phyloP scores from a whole-genome alignment of 2,888 invertebrate genomes.

The Nymphalis c-album region DNA sequence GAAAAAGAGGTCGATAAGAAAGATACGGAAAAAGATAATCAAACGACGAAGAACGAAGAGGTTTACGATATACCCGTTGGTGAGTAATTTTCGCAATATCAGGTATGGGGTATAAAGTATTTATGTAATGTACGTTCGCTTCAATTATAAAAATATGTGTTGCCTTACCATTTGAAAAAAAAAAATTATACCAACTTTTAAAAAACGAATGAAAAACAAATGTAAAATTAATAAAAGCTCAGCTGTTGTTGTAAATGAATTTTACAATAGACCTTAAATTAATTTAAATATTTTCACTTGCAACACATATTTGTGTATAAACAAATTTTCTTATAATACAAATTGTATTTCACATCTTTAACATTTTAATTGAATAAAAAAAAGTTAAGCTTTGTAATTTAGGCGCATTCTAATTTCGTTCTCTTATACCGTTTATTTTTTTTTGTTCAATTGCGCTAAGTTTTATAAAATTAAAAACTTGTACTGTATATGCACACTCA shows the following conservation, averaged over 20 bases:
- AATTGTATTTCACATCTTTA: conserved; percentile 9
- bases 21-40: conserved; percentile 54
- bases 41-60: conserved; percentile 62
- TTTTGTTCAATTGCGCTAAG: not conserved
- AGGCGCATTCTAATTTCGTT: too few relatives aligned
- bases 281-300: not conserved
- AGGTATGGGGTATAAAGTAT: conserved; percentile 2
- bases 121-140: conserved; percentile 1
- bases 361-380: not conserved
- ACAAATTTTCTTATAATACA: conserved; percentile 6
- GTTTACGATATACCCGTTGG: conserved; percentile 77
- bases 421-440: not conserved
- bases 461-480: conserved; percentile 1
- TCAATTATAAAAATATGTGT: conserved; percentile 6
- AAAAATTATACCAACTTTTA: not conserved
- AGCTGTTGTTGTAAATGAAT: too few relatives aligned
- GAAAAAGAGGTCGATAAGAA: conserved; percentile 57
- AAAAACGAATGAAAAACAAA: not conserved
- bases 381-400: conserved; percentile 5
- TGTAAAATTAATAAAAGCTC: not conserved
- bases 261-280: too few relatives aligned
- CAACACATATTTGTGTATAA: conserved; percentile 9
- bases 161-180: not conserved
- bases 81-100: conserved; percentile 53
- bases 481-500: conserved; percentile 19